These are phyloP conservation scores for Cottus gobio DNA, from an alignment of 2,113 vertebrate species.

Conservation along the genomic window DNA sequence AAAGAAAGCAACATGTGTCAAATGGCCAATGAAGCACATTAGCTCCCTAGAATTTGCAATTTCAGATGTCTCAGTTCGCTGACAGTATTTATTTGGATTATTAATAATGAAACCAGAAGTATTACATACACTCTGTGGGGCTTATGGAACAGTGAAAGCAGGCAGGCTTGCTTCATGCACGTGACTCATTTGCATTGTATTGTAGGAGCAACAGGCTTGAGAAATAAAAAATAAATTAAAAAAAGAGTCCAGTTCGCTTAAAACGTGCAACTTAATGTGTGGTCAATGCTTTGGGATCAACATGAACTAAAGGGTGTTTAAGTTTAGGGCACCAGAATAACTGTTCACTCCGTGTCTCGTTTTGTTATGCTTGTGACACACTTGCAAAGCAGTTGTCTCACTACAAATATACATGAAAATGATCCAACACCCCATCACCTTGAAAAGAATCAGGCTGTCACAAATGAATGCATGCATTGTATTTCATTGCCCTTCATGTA, in stretches of 20 bases:
- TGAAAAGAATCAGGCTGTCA: not conserved
- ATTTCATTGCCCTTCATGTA: not conserved
- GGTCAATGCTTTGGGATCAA: conserved; percentile 2
- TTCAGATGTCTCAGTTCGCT: conserved; percentile 22
- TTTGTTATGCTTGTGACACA: not conserved
- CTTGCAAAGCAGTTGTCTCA: not conserved
- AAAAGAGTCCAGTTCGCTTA: not conserved
- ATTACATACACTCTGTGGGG: conserved; percentile 15
- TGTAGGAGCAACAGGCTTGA: conserved; percentile 15
- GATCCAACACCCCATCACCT: not conserved
- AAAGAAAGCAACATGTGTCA: conserved; percentile 23
- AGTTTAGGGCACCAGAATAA: not conserved
- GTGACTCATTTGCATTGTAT: conserved; percentile 40
- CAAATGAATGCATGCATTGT: not conserved
- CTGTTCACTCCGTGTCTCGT: not conserved
- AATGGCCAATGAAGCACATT: conserved; percentile 25
- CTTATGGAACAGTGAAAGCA: conserved; percentile 11
- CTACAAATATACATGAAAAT: not conserved
- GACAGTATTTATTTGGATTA: conserved; percentile 42
- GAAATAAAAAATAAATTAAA: conserved; percentile 17
- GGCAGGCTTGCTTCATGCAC: conserved; percentile 27
- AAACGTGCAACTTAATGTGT: not conserved
- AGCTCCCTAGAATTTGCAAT: conserved; percentile 31
- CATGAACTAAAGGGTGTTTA: conserved; percentile 6
- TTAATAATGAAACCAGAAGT: conserved; percentile 45